These are phyloP conservation scores for Nycticebus coucang DNA, from an alignment of 2,113 vertebrate genomes.

Conservation along the genomic window DNA sequence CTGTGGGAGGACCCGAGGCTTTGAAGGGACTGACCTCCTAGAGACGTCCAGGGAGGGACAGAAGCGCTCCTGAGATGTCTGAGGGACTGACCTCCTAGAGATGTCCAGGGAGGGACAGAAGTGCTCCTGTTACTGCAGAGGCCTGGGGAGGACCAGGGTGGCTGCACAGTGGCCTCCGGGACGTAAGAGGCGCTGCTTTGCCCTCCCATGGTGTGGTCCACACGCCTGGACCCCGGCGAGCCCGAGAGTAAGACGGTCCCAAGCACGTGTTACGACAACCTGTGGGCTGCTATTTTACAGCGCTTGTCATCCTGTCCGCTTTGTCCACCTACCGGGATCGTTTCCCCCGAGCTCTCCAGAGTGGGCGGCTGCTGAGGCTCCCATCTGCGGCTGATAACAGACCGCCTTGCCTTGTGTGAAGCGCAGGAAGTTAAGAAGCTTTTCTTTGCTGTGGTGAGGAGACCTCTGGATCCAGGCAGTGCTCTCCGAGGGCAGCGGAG, in stretches of 20 bases:
- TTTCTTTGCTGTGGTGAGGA: constrained; percentile 56
- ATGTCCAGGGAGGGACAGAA: neutral
- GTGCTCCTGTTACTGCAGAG: neutral
- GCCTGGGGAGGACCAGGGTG: neutral
- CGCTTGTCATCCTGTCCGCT: neutral
- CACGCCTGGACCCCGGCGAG: fast-evolving
- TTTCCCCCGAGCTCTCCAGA: neutral
- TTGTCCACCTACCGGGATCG: constrained; percentile 53
- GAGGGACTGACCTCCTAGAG: neutral
- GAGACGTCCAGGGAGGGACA: neutral
- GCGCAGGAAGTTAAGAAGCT: constrained; percentile 48
- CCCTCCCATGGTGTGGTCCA: fast-evolving
- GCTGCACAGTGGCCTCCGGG: fast-evolving
- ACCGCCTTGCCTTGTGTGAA: neutral
- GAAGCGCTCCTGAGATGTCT: fast-evolving
- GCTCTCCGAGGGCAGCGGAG: constrained; percentile 2
- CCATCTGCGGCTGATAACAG: constrained; percentile 52
- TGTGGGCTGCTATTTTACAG: neutral
- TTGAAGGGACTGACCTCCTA: neutral
- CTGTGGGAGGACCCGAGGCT: fast-evolving
- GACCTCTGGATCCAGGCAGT: constrained; percentile 44
- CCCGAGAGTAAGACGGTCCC: neutral
- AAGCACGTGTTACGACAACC: neutral
- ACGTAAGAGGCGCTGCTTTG: fast-evolving
- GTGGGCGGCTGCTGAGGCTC: neutral